These are phyloP conservation scores for Cuniculus paca DNA, from an alignment of 2,797 vertebrate species.

Conservation along the genomic window DNA sequence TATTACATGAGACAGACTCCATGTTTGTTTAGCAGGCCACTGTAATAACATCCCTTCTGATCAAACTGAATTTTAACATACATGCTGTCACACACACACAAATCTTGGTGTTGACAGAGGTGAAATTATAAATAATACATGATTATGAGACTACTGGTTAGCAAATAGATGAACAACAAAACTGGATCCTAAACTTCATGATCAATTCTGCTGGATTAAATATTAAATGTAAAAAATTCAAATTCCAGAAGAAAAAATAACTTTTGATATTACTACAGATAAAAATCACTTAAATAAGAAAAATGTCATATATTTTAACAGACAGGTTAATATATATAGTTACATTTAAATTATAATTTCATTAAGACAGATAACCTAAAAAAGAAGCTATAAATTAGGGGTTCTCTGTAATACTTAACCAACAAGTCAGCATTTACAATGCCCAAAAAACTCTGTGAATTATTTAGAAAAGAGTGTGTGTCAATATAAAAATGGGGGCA, in stretches of 20 bases:
- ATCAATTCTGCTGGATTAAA: background rate
- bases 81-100: background rate
- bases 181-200: background rate
- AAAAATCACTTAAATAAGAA: background rate
- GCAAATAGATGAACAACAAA: background rate
- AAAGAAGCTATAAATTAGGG: background rate
- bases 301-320: background rate
- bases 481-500: background rate
- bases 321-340: background rate
- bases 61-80: background rate
- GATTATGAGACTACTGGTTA: background rate
- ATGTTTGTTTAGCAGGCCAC: background rate
- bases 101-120: background rate
- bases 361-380: background rate
- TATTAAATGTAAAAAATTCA: background rate
- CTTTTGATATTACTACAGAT: background rate
- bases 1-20: background rate
- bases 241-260: background rate
- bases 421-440: background rate
- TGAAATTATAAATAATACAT: background rate
- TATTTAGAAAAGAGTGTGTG: background rate
- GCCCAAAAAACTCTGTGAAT: background rate
- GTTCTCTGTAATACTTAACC: background rate
- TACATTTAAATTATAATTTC: background rate
- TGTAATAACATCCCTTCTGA: background rate